Base-by-base conservation (phyloP, 2,888 invertebrate species). In the Nymphalis urticae region DNA sequence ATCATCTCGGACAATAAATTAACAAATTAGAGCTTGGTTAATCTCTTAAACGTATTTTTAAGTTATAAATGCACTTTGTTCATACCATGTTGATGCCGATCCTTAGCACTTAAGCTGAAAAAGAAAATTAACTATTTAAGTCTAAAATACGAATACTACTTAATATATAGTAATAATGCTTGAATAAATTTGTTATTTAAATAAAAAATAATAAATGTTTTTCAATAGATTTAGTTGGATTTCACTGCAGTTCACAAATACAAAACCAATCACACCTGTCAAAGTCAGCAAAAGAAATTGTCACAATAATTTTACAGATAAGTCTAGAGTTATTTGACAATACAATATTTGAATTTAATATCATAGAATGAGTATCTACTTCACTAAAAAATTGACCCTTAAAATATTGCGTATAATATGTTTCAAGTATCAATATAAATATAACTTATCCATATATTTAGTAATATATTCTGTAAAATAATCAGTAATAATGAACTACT, bases 81-180 rank as follows among this genome's bases (percentile, higher is more conserved):
- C 85, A 79, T 79, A 88, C 88, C 88, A 88, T 88, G 83, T 76
- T 86, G 84, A 79, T 72, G 75, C 65, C 69, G 69, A 72, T 69
- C 64, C 58, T 73, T 65, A 58, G 54, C 69, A 66, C 73, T 73
- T 64, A 72, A 75, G 80, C 87, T 86, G 85, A 87, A 86, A 74
- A 80, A 74, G 59, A 50, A 71, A 64, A 50, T 58, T 47, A 59
- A 48, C 48, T 48, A 10, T 48, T 62, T 27, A 13, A 61, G 36
- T 36, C 32, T 48, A 71, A 65, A 71, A 71, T 69, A 69, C 51
- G 10, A 17, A 48, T 17, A 24, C 48, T 17, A n/a, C 24, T 8
- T n/a, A 9, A 48, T 24, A 16, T n/a, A 5, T 48, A 27, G 8
- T n/a, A 61, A 4, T 27, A 27, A 48, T 17, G 21, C 0, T 27